Base-by-base conservation (phyloP, 2,797 vertebrate species). In the Hyperoplus lanceolatus region DNA sequence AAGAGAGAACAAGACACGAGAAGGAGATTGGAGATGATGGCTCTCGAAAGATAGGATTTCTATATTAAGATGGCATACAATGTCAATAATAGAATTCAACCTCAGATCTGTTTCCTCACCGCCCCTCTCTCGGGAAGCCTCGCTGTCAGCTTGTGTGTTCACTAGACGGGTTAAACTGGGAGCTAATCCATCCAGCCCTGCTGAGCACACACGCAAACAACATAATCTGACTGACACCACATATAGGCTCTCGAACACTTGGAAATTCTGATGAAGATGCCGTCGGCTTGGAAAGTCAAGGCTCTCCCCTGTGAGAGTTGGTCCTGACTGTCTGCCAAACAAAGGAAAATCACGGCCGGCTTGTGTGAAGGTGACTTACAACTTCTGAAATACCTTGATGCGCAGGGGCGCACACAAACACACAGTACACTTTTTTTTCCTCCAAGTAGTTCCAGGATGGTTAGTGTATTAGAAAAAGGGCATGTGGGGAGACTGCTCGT, bases 31-130 rank as follows among this genome's bases (percentile, higher is more conserved):
- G 80, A 61, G 78, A 84, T 77, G 82, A 87, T 80, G 81, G 82
- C 72, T 86, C 71, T 73, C 69, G 62, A 67, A 76, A 79, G 82
- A 78, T 84, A 79, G 58, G 65, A 66, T 87, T 88, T 89, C 81
- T 83, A 81, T 84, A 80, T 88, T 84, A 87, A 83, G 78, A 87
- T 60, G 75, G 70, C 45, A 65, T 84, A 65, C 21, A 18, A 66
- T 88, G 87, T 90, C 82, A 84, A 79, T 90, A 89, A 89, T 81
- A 80, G 73, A 88, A 80, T 72, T 84, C 48, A 43, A 87, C 78
- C 82, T 89, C 73, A 45, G 43, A 69, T 79, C 45, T 75, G 68
- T 72, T 29, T 72, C 61, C 56, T 77, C 57, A 65, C 65, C 74
- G 53, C 46, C 39, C 75, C 73, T 79, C 73, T 84, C 70, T 77